Percentiles rank a stretch among this genome's conserved stretches.
phyloP scores from a whole-genome alignment of 2,113 vertebrate species.

The Peromyscus californicus region DNA sequence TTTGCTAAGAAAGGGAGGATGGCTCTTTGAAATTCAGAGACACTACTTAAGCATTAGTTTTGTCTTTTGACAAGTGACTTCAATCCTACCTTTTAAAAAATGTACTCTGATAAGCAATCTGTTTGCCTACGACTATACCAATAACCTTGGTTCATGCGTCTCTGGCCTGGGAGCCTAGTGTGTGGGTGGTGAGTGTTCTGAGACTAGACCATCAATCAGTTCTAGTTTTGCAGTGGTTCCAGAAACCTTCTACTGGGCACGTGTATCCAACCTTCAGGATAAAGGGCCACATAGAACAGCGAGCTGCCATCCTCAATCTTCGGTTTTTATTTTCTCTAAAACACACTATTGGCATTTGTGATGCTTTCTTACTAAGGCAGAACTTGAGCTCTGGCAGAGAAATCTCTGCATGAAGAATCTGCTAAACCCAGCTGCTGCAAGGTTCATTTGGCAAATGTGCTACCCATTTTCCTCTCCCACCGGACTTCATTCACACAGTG shows the following conservation, averaged over 20 bases:
- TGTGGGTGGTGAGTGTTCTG: not conserved
- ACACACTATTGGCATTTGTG: slow-evolving; percentile 36
- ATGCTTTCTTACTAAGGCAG: slow-evolving; percentile 1
- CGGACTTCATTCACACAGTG: slow-evolving; percentile 37
- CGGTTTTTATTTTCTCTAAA: slow-evolving; percentile 30
- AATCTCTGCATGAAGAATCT: slow-evolving; percentile 28
- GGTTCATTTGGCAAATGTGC: slow-evolving; percentile 59
- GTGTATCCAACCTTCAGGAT: not conserved
- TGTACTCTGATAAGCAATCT: not conserved
- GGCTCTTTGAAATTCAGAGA: not conserved
- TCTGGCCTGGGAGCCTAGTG: not conserved
- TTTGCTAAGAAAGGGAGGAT: not conserved
- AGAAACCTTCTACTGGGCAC: slow-evolving; percentile 4
- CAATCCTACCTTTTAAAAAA: not conserved
- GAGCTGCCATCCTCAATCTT: not conserved
- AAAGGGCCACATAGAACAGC: not conserved
- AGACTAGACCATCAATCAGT: slow-evolving; percentile 1
- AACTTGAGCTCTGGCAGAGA: slow-evolving; percentile 32
- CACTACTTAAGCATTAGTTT: not conserved
- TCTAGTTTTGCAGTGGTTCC: slow-evolving; percentile 37
- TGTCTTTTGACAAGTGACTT: not conserved
- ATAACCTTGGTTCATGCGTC: not conserved
- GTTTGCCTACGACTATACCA: not conserved
- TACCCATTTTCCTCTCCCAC: not conserved
- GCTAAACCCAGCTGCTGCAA: slow-evolving; percentile 7